Percentiles rank a stretch among this genome's conserved stretches.
phyloP scores from a whole-genome alignment of 2,888 invertebrate species.

The Graphium colonna region DNA sequence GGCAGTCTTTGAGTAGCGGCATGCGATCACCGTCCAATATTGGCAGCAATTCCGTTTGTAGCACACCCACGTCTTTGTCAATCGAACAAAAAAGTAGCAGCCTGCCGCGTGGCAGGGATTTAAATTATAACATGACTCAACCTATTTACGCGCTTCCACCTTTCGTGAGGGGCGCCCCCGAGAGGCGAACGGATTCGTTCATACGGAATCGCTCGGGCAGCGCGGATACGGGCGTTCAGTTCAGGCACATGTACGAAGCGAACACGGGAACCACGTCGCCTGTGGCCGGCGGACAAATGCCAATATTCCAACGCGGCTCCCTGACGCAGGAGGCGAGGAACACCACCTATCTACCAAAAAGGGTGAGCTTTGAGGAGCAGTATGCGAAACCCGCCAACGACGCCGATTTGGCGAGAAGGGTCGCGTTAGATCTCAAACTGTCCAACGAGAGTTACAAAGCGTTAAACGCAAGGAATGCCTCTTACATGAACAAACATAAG shows the following conservation, averaged over 20 bases:
- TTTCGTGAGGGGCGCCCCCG: slow-evolving; percentile 54
- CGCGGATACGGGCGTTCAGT: slow-evolving; percentile 47
- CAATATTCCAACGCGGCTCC: slow-evolving; percentile 43
- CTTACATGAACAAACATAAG: slow-evolving; percentile 23
- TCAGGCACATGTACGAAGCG: slow-evolving; percentile 54
- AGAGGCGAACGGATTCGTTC: slow-evolving; percentile 62
- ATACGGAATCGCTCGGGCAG: slow-evolving; percentile 39
- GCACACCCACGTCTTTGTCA: slow-evolving; percentile 44
- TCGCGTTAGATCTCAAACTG: slow-evolving; percentile 33
- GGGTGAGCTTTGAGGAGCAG: slow-evolving; percentile 56
- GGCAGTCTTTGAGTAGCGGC: slow-evolving; percentile 47
- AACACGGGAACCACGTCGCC: slow-evolving; percentile 34
- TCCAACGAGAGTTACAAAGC: slow-evolving; percentile 30
- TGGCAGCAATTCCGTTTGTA: slow-evolving; percentile 42
- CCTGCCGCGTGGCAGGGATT: slow-evolving; percentile 51
- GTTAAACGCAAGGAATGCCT: slow-evolving; percentile 30
- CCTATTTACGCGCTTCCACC: slow-evolving; percentile 42
- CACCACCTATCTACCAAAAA: slow-evolving; percentile 42
- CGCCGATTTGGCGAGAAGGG: slow-evolving; percentile 27
- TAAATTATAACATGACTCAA: slow-evolving; percentile 41
- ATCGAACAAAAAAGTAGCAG: slow-evolving; percentile 52
- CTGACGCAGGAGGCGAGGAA: slow-evolving; percentile 35
- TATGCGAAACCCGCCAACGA: slow-evolving; percentile 28
- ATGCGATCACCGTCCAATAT: slow-evolving; percentile 34
- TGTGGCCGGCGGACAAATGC: slow-evolving; percentile 31